These are phyloP conservation scores for Discoglossus pictus DNA, from an alignment of 2,797 vertebrate species.

Conservation along the genomic window DNA sequence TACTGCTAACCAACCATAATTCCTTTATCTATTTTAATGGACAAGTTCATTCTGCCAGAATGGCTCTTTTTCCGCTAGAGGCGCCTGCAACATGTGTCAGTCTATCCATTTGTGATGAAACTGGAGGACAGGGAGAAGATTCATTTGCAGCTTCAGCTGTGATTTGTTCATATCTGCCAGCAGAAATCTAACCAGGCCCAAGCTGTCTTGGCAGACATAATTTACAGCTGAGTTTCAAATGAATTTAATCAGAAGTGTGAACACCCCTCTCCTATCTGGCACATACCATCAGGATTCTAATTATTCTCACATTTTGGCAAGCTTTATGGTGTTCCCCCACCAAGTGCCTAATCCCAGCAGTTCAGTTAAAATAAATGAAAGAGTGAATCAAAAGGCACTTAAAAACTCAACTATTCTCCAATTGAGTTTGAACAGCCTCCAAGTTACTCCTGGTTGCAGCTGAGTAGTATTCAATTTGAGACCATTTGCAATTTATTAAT, in stretches of 20 bases:
- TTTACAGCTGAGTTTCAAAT: constrained; percentile 89
- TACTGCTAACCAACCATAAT: too few species aligned
- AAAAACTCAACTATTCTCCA: constrained; percentile 84
- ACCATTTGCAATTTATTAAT: constrained; percentile 58
- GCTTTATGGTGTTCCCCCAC: constrained; percentile 78
- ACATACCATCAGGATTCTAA: constrained; percentile 84
- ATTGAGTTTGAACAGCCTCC: constrained; percentile 89
- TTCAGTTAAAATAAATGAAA: constrained; percentile 98
- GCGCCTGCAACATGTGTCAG: neutral
- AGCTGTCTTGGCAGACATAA: constrained; percentile 79
- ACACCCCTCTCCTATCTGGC: constrained; percentile 89
- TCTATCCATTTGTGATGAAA: neutral
- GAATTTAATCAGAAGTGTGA: constrained; percentile 92
- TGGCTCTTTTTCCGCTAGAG: too few species aligned
- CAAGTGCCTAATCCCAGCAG: constrained; percentile 93
- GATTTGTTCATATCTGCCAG: constrained; percentile 33
- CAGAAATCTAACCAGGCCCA: constrained; percentile 63
- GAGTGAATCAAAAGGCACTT: constrained; percentile 95
- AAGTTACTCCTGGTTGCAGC: constrained; percentile 81
- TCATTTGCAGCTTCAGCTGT: constrained; percentile 15
- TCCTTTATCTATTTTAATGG: too few species aligned
- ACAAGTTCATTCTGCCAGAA: too few species aligned
- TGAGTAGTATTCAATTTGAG: constrained; percentile 69
- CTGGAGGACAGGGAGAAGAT: neutral
- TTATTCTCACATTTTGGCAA: constrained; percentile 98